Evolutionary conservation across 2,797 vertebrate species (phyloP), one percentile per base, ranked within the genome.

Genomic region (Vireo griseus): DNA sequence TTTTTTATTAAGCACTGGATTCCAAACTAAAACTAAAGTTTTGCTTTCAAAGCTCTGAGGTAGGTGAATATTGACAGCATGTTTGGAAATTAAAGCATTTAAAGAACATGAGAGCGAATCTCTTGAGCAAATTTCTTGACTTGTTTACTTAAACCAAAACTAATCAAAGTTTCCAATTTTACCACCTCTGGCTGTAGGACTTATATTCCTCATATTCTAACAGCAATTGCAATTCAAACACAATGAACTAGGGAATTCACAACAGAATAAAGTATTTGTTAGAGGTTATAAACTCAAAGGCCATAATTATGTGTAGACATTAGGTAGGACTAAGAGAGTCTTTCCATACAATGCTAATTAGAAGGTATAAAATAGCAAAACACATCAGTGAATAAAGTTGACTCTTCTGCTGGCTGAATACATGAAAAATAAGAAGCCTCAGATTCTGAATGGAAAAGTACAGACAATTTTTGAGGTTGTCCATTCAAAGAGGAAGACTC

Each of bases 21-120:
- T 90, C 16, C 15, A 69, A 86, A 51, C 5, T 47, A 63, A 55
- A 79, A 55, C 7, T 37, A 33, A 1, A 42, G 21, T 81, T 82
- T 24, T 40, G 2, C 3, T 47, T 90, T 92, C 54, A 86, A 20
- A 77, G 2, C 3, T 48, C 19, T 54, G 25, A 62, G n/a, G 22
- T 5, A 40, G 67, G 17, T 28, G 26, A 28, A 35, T 66, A 62
- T 58, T 47, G 35, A 54, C 44, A 84, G 11, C 1, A 0, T 3
- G 54, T 31, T 77, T 55, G 20, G 21, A 84, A 91, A 83, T 33
- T 2, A 68, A 90, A 69, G 1, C 5, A 58, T 50, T 65, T 35
- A 35, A 69, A 68, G 12, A 18, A 50, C 22, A 31, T 0, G 0
- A 33, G 85, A 72, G 3, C 6, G 3, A 82, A 51, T 39, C 11